Evolutionary conservation across 1,140 invertebrate genomes (phyloP), one percentile per base, ranked within the genome.

Genomic region (Pogonomyrmex barbatus): DNA sequence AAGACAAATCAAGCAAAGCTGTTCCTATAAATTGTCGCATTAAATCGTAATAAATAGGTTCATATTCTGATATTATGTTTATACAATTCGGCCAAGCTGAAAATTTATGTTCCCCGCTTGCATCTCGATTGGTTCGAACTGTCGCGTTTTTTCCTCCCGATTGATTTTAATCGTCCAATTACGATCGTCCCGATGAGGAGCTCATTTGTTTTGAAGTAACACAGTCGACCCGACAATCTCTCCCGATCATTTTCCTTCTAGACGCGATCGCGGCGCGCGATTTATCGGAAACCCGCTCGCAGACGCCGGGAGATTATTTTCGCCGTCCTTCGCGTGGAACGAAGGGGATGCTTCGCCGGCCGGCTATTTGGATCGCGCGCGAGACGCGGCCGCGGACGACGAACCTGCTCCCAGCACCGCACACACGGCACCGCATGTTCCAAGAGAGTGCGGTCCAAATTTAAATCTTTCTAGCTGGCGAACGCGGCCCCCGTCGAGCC

Each of bases 371-470:
- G 82, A 79, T 67, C 85, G 73, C 71, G 68, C 85, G 67, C 65
- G 65, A 24, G 67, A 87, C 60, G 60, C 65, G 42, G 65, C 62
- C 77, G 24, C 24, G 87, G 83, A 71, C 76, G 63, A 86, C 77
- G 76, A 89, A 89, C 75, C 71, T 71, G 63, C 24, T 24, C 24
- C 24, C 24, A 24, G 24, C 24, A 24, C 24, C 24, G 24, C 24
- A 24, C 24, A n/a, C 70, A 50, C 42, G 45, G 14, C 30, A 30
- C 17, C 54, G 63, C 60, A 56, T 54, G 65, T 52, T 78, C 75
- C 54, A n/a, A n/a, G 58, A 76, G 58, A 76, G 45, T 86, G 85
- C 52, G 56, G 65, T 84, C 78, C 88, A 90, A 90, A 90, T 89
- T 87, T 90, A 89, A 89, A 89, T 87, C 68, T 83, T 75, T 75